Evolutionary conservation across 2,113 vertebrate genomes (phyloP).

Genomic region (human (Homo sapiens)): GRCh38 chr6:114106001-114106500

Average conservation of each 20-base stretch:
- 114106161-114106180: conserved; percentile 57
- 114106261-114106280: conserved; percentile 51
- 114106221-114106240: conserved; percentile 59
- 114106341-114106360: background rate
- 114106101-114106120: conserved; percentile 48
- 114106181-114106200: conserved; percentile 55
- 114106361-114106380: background rate
- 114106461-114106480: background rate
- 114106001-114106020: conserved; percentile 21
- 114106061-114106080: conserved; percentile 77
- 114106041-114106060: conserved; percentile 71
- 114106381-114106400: background rate
- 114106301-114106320: conserved; percentile 47
- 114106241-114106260: conserved; percentile 38
- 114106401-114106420: background rate
- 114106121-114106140: conserved; percentile 75
- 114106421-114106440: background rate
- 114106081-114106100: conserved; percentile 75
- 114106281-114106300: conserved; percentile 44
- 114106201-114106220: conserved; percentile 42
- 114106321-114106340: conserved; percentile 42
- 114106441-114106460: background rate
- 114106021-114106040: conserved; percentile 76
- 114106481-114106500: background rate
- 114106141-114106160: conserved; percentile 56